Evolutionary conservation across 2,888 invertebrate genomes (phyloP).

Genomic region (Orchestes rusci): DNA sequence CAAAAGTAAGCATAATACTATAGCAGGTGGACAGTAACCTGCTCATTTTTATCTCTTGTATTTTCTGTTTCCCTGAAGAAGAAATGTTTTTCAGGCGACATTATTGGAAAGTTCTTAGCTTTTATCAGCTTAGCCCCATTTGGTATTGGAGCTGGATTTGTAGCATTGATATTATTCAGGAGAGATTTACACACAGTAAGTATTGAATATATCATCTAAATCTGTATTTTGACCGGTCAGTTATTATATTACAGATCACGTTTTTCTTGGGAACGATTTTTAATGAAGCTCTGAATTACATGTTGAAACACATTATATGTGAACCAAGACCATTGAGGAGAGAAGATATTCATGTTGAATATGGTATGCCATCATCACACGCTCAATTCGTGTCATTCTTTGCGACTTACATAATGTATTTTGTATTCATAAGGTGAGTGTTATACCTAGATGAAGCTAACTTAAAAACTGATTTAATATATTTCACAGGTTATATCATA

Average conservation of each 20-base stretch:
- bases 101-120: slow-evolving; percentile 75
- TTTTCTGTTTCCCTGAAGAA: no score
- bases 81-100: slow-evolving; percentile 69
- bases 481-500: slow-evolving; percentile 64
- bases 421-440: slow-evolving; percentile 74
- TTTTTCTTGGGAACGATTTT: slow-evolving; percentile 73
- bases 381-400: slow-evolving; percentile 91
- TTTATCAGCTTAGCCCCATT: slow-evolving; percentile 76
- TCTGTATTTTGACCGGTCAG: background rate
- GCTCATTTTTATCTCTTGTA: no score
- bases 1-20: no score
- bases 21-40: no score
- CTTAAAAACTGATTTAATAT: background rate
- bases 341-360: slow-evolving; percentile 63
- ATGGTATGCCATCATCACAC: slow-evolving; percentile 90
- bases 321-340: slow-evolving; percentile 71
- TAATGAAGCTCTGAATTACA: slow-evolving; percentile 72
- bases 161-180: slow-evolving; percentile 77
- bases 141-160: slow-evolving; percentile 73
- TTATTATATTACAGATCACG: slow-evolving; percentile 57
- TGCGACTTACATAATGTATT: slow-evolving; percentile 74
- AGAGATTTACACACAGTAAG: slow-evolving; percentile 86
- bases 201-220: slow-evolving; percentile 3
- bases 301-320: slow-evolving; percentile 73
- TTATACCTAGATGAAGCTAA: no score